These are phyloP conservation scores for Coptodon rendalli DNA, from an alignment of 2,113 vertebrate genomes.

Conservation along the genomic window DNA sequence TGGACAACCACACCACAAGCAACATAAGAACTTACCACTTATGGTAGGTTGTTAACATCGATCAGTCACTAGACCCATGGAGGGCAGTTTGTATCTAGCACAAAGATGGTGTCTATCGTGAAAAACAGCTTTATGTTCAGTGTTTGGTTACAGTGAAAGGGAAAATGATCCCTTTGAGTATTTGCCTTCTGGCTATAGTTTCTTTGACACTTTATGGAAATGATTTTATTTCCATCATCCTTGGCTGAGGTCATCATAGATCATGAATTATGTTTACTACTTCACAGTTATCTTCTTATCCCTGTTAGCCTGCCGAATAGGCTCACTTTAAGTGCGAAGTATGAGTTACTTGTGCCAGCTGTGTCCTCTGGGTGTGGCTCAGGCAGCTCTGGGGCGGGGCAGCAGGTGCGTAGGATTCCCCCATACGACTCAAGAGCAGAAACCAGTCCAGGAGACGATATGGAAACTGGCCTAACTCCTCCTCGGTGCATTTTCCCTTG, in stretches of 20 bases:
- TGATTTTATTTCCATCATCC: slow-evolving; percentile 6
- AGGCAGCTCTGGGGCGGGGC: slow-evolving; percentile 51
- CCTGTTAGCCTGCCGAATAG: neutral
- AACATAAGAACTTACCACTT: slow-evolving; percentile 43
- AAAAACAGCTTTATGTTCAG: slow-evolving; percentile 15
- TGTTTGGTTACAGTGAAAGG: neutral
- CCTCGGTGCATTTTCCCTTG: slow-evolving; percentile 6
- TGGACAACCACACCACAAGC: slow-evolving; percentile 24
- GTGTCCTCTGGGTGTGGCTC: slow-evolving; percentile 31
- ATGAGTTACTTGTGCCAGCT: slow-evolving; percentile 48
- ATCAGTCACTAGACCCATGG: slow-evolving; percentile 19
- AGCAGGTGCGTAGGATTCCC: slow-evolving; percentile 29
- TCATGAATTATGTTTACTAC: neutral
- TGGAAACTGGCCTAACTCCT: slow-evolving; percentile 69
- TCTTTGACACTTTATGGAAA: neutral
- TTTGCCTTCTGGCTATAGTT: neutral
- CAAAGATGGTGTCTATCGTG: neutral
- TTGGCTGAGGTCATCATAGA: neutral
- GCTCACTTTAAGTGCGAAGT: neutral
- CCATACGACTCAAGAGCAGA: slow-evolving; percentile 66
- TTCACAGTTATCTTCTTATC: neutral
- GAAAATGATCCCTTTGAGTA: neutral
- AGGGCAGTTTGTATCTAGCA: neutral
- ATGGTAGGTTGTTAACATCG: slow-evolving; percentile 34
- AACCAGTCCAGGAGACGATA: slow-evolving; percentile 70